These are phyloP conservation scores for Noctilio leporinus DNA, from an alignment of 2,113 vertebrate species.

Conservation along the genomic window DNA sequence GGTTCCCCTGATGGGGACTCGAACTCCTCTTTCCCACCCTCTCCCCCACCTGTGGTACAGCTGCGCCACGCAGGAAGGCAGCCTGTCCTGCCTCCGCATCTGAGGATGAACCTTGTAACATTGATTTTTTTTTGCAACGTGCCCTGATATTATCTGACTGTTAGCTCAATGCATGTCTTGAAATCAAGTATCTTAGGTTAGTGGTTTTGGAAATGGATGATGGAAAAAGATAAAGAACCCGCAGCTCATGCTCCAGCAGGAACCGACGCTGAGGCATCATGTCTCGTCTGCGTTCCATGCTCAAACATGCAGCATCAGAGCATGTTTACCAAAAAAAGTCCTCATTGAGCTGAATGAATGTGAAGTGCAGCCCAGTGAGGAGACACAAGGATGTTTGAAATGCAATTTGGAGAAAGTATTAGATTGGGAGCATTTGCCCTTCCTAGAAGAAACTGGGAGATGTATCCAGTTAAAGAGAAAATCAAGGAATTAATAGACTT, in stretches of 20 bases:
- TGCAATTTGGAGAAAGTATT: not conserved
- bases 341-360: not conserved
- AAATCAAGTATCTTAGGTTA: constrained; percentile 7
- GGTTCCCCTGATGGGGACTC: not conserved
- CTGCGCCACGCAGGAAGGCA: not conserved
- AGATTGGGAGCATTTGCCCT: not conserved
- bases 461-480: not conserved
- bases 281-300: not conserved
- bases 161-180: not conserved
- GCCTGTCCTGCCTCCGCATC: not conserved
- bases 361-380: not conserved
- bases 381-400: not conserved
- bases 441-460: not conserved
- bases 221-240: not conserved
- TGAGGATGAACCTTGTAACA: not conserved
- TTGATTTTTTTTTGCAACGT: not conserved
- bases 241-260: not conserved
- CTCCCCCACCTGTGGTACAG: not conserved
- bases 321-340: not conserved
- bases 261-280: not conserved
- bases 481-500: not conserved
- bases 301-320: not conserved
- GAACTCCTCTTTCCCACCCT: not conserved
- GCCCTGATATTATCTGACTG: constrained; percentile 32
- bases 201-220: not conserved